These are phyloP conservation scores for Eupithecia insigniata DNA, from an alignment of 2,888 invertebrate species.

Conservation along the genomic window DNA sequence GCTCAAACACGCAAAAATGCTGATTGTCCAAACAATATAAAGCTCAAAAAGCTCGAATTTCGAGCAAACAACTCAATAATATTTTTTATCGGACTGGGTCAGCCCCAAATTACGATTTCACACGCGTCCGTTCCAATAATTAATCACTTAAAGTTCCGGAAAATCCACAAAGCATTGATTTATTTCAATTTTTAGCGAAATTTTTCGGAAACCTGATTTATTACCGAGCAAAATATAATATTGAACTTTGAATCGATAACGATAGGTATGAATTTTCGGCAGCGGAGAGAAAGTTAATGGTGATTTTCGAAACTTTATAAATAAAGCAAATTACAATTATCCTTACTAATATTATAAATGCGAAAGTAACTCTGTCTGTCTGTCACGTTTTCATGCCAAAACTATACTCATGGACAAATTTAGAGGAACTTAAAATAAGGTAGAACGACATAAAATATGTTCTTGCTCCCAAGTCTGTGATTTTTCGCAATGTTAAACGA, in stretches of 20 bases:
- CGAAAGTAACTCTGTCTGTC: no score
- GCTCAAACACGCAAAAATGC: background rate
- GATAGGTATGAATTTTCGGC: background rate
- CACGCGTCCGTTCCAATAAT: slow-evolving; percentile 26
- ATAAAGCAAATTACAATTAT: no score
- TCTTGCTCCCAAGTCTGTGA: no score
- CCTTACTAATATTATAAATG: no score
- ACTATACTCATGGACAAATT: no score
- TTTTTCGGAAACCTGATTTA: background rate
- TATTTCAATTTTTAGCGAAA: slow-evolving; percentile 27
- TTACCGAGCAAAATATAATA: background rate
- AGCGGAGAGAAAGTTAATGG: no score
- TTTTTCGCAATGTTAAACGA: no score
- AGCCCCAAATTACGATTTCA: slow-evolving; percentile 29
- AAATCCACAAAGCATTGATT: slow-evolving; percentile 36
- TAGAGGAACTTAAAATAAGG: no score
- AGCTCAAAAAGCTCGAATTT: background rate
- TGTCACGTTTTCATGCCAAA: no score
- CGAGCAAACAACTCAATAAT: background rate
- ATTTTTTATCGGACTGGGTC: slow-evolving; percentile 11
- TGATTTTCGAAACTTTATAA: no score
- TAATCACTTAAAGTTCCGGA: slow-evolving; percentile 28
- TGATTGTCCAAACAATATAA: background rate
- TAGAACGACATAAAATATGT: no score
- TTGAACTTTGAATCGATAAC: background rate